Percentiles rank a stretch among this genome's conserved stretches.
phyloP scores from a whole-genome alignment of 2,888 invertebrate genomes.

The Cantharis flavilabris region DNA sequence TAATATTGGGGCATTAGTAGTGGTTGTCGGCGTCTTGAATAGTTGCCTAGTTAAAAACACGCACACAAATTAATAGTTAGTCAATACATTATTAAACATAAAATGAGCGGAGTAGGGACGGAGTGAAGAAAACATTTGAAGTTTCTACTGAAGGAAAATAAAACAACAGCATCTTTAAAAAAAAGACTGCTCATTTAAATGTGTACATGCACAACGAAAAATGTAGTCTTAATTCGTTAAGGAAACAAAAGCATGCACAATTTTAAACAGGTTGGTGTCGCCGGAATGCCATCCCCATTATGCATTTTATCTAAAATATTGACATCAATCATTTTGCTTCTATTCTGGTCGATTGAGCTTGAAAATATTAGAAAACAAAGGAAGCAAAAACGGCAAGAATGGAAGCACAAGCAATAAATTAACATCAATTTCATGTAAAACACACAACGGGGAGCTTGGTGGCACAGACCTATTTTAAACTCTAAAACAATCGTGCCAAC shows the following conservation, averaged over 20 bases:
- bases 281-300: not conserved
- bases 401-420: not conserved
- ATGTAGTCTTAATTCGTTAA: not conserved
- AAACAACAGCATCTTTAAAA: not conserved
- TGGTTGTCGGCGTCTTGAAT: slow-evolving; percentile 53
- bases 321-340: not conserved
- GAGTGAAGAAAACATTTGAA: not conserved
- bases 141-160: not conserved
- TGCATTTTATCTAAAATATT: not conserved
- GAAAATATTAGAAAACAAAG: no score
- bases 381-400: not conserved
- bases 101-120: not conserved
- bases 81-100: not conserved
- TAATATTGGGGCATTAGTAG: slow-evolving; percentile 54
- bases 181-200: not conserved
- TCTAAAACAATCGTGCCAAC: not conserved
- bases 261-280: not conserved
- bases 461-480: not conserved
- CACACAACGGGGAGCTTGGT: not conserved
- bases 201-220: not conserved
- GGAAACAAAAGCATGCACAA: not conserved
- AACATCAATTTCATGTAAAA: not conserved
- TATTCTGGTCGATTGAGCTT: not conserved
- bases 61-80: slow-evolving; percentile 9
- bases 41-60: slow-evolving; percentile 50